phyloP scores from a whole-genome alignment of 2,113 vertebrate species.

The Bungarus multicinctus region DNA sequence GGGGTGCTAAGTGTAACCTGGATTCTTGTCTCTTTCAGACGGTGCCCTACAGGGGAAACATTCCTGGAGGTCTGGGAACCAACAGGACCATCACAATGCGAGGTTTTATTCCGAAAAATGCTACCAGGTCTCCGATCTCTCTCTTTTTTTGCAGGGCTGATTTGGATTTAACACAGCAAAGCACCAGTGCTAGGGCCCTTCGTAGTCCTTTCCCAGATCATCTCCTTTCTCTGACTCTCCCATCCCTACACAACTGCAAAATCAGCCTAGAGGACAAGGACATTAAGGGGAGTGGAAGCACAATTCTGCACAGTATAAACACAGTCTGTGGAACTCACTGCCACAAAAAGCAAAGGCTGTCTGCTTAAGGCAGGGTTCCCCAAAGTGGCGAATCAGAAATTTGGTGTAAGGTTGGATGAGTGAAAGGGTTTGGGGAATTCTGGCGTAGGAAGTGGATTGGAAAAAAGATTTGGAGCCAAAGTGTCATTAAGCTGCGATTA shows the following conservation, averaged over 20 bases:
- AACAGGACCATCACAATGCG: slow-evolving; percentile 78
- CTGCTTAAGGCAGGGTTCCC: not conserved
- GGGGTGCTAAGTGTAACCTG: not conserved
- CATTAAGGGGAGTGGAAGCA: not conserved
- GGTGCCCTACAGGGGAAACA: slow-evolving; percentile 67
- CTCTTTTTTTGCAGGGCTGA: too few relatives aligned
- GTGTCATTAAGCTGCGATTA: not conserved
- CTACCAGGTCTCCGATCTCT: slow-evolving; percentile 54
- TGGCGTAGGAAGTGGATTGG: not conserved
- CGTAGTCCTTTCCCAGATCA: not conserved
- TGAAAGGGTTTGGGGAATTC: not conserved
- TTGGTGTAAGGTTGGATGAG: not conserved
- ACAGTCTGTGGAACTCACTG: not conserved
- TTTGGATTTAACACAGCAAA: not conserved
- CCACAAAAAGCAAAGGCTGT: not conserved
- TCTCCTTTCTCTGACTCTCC: not conserved
- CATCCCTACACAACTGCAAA: not conserved
- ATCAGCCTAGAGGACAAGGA: not conserved
- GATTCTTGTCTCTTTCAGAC: slow-evolving; percentile 54
- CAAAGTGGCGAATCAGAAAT: not conserved
- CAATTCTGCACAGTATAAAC: not conserved
- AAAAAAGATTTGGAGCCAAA: not conserved
- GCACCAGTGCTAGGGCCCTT: not conserved
- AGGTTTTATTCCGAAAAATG: slow-evolving; percentile 69
- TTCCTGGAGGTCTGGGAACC: slow-evolving; percentile 71